A percentile compares a stretch with the other conserved stretches of the same genome.
These are phyloP conservation scores for Diaphora mendica DNA, from an alignment of 2,888 invertebrate species.

Conservation along the genomic window DNA sequence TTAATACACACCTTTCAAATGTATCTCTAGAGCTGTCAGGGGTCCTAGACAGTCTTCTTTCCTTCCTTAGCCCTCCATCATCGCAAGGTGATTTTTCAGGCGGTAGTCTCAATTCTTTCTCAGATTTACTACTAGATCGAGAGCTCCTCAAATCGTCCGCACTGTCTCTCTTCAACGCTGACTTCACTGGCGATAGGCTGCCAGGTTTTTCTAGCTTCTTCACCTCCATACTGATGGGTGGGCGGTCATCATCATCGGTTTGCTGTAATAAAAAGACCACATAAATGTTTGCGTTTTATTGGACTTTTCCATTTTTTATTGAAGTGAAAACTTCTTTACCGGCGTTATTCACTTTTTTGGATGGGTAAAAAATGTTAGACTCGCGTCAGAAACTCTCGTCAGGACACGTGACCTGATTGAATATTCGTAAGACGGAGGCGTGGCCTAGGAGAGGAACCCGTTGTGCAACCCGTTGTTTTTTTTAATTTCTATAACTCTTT, in stretches of 20 bases:
- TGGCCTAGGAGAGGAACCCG: too few species aligned
- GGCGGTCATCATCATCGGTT: constrained; percentile 67
- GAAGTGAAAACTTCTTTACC: too few species aligned
- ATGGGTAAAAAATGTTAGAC: too few species aligned
- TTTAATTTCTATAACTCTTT: neutral
- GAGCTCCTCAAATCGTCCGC: constrained; percentile 70
- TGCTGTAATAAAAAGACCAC: constrained; percentile 52
- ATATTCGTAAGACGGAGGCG: too few species aligned
- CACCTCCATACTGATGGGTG: constrained; percentile 79
- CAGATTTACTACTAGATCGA: constrained; percentile 75
- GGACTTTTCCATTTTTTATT: too few species aligned
- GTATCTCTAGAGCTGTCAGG: constrained; percentile 78
- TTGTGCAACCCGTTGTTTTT: too few species aligned
- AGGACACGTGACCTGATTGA: too few species aligned
- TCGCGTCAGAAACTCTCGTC: too few species aligned
- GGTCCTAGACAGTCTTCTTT: constrained; percentile 69
- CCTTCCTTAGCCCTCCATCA: constrained; percentile 61
- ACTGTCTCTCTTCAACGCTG: constrained; percentile 67
- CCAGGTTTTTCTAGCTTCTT: constrained; percentile 80
- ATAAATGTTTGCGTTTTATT: neutral
- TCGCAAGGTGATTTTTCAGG: constrained; percentile 79
- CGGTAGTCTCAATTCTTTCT: constrained; percentile 73
- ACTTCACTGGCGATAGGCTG: constrained; percentile 77
- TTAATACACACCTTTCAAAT: constrained; percentile 71
- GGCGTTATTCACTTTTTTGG: too few species aligned